These are phyloP conservation scores for Hippasteria phrygiana DNA, from an alignment of 53 echinoderm and acorn worm genomes.

Conservation along the genomic window DNA sequence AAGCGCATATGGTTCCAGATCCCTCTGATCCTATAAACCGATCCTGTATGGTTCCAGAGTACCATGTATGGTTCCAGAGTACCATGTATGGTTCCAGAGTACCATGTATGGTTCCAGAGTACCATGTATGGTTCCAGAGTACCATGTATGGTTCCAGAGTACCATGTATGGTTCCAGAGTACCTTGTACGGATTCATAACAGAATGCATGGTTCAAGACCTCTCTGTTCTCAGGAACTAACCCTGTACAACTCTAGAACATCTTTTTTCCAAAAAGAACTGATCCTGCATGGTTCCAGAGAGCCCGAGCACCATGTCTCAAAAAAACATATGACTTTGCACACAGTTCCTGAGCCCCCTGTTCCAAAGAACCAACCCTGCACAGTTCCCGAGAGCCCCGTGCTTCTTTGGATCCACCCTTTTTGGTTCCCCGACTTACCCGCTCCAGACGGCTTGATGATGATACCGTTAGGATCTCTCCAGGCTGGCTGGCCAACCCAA, in stretches of 20 bases:
- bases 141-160: not conserved
- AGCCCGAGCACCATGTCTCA: too few species aligned
- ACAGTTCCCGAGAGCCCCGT: not conserved
- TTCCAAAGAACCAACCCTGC: not conserved
- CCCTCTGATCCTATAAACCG: not conserved
- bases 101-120: not conserved
- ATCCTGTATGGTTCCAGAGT: not conserved
- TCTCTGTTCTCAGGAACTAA: not conserved
- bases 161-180: not conserved
- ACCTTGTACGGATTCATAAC: too few species aligned
- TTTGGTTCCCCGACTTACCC: not conserved
- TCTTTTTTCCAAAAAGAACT: not conserved
- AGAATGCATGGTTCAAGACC: not conserved
- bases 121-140: not conserved
- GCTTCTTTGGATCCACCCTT: not conserved
- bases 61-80: not conserved
- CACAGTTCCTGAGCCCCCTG: too few species aligned
- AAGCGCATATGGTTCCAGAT: not conserved
- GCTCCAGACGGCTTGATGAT: constrained; percentile 5
- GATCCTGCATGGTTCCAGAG: not conserved
- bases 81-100: not conserved
- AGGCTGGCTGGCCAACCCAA: constrained; percentile 39
- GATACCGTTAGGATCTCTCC: constrained; percentile 42
- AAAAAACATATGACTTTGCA: too few species aligned
- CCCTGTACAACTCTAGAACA: too few species aligned